Conservation (phyloP, 2,113 vertebrate genomes). For the Paramormyrops kingsleyae region DNA sequence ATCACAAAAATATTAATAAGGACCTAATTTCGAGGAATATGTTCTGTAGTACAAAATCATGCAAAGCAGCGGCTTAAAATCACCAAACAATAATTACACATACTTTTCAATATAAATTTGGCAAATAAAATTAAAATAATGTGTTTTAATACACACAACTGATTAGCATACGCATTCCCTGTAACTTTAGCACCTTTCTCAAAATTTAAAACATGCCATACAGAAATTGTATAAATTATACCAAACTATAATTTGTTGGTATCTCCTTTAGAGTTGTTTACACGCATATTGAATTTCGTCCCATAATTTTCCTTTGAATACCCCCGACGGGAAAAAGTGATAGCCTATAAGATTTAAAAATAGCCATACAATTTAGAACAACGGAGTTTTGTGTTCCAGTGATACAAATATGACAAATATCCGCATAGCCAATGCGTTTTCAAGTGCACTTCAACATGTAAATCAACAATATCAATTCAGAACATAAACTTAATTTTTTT, state of each 20-base stretch:
- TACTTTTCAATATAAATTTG: conserved; percentile 36
- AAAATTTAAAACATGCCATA: background rate
- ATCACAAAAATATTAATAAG: background rate
- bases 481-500: background rate
- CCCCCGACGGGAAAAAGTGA: background rate
- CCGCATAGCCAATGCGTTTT: background rate
- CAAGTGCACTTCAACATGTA: background rate
- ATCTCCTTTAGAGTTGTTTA: background rate
- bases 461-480: background rate
- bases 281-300: background rate
- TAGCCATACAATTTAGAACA: background rate
- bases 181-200: background rate
- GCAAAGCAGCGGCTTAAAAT: conserved; percentile 53
- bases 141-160: background rate
- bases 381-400: background rate
- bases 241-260: background rate
- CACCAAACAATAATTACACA: conserved; percentile 50
- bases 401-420: background rate
- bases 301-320: background rate
- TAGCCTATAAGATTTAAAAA: background rate
- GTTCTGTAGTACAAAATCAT: conserved; percentile 61
- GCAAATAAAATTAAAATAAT: background rate
- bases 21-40: background rate
- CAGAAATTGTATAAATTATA: background rate
- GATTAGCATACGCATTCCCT: background rate